Evolutionary conservation across 1,140 invertebrate genomes (phyloP), one percentile per base, ranked within the genome.

Genomic region (Vollenhovia emeryi): DNA sequence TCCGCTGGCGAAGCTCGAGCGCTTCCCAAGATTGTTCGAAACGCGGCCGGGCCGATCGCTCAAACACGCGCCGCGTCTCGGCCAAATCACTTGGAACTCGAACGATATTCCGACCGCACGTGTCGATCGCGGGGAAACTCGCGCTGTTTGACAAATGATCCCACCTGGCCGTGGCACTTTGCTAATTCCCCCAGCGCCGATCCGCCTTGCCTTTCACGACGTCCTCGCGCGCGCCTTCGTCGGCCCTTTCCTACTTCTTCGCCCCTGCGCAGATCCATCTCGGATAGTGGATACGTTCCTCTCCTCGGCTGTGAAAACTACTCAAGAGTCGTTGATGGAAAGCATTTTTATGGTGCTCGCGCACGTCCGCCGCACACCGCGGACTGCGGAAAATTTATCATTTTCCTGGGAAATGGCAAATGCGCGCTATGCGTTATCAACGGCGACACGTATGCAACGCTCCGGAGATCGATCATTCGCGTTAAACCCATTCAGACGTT

Each of bases 141-240:
- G 50, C 66, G n/a, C 30, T 52, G 36, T 40, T 69, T 87, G 83
- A 86, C 69, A 86, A 86, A 86, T 85, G 60, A 74, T 68, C 15
- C 24, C n/a, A 52, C 52, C 71, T 78, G 64, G 27, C 27, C 52
- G 45, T 87, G 83, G 45, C 85, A 78, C 27, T 66, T 85, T 59
- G 27, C 62, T 86, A 85, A 86, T 86, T 62, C 57, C 33, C 33
- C 30, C 80, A 71, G 21, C 82, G 60, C 48, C 60, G 48, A 73
- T 55, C 57, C 79, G 59, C 60, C 33, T 40, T 15, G 30, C 21
- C 64, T 62, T 7, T 76, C n/a, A n/a, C 30, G 30, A 33, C 18
- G 30, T 33, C 43, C 21, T 52, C 13, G 36, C 52, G 4, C 8
- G 30, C 30, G 7, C 8, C 30, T 33, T n/a, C 57, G 57, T 60